Evolutionary conservation across 2,888 invertebrate species (phyloP).

Genomic region (Labia minor): DNA sequence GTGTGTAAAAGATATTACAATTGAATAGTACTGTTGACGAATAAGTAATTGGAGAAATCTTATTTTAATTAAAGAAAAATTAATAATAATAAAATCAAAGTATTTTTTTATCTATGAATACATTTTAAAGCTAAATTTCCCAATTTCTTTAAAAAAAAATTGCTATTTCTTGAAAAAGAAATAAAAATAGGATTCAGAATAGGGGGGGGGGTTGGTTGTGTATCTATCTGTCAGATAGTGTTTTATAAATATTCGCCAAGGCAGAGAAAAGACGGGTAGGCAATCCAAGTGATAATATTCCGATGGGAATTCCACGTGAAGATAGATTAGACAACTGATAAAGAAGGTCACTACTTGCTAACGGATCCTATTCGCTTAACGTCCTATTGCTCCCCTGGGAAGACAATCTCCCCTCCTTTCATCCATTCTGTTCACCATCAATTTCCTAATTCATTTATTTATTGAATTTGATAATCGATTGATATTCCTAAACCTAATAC

Average conservation of each 20-base stretch:
- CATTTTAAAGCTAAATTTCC: no score
- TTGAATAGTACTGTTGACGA: no score
- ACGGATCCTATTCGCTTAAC: background rate
- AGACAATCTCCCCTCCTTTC: background rate
- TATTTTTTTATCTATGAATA: no score
- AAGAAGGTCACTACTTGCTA: constrained; percentile 4
- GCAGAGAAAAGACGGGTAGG: background rate
- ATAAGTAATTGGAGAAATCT: no score
- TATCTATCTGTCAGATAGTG: background rate
- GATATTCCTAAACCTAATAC: no score
- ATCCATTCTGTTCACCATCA: background rate
- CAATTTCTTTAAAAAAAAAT: no score
- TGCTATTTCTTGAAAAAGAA: no score
- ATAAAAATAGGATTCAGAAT: no score
- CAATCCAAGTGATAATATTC: constrained; percentile 1
- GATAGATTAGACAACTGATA: constrained; percentile 6
- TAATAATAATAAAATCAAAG: no score
- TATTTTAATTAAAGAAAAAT: no score
- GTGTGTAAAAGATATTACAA: no score
- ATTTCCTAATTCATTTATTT: background rate
- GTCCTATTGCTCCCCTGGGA: background rate
- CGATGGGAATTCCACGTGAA: constrained; percentile 1
- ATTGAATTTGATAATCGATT: background rate
- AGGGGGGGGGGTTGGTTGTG: no score
- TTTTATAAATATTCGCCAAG: background rate